Evolutionary conservation across 1,140 invertebrate species (phyloP).

Genomic region (Atta texana): DNA sequence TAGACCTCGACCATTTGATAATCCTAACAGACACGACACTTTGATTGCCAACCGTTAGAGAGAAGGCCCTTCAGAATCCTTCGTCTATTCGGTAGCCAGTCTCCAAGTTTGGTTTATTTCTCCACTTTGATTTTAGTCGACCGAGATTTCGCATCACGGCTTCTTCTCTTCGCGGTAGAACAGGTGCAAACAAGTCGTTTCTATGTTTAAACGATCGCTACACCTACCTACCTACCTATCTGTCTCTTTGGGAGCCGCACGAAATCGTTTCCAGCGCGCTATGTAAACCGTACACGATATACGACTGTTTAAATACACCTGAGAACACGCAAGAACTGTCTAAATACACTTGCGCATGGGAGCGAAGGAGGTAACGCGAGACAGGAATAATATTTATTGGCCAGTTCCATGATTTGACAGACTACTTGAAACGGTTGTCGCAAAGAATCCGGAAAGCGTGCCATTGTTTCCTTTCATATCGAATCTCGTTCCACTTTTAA

Average conservation of each 20-base stretch:
- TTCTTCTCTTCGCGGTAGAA: conserved; percentile 17
- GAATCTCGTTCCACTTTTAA: not conserved
- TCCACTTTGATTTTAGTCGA: conserved; percentile 9
- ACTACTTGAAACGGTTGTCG: not conserved
- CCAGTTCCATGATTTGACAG: conserved; percentile 38
- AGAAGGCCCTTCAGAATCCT: conserved; percentile 1
- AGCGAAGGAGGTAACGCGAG: conserved; percentile 15
- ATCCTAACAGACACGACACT: not conserved
- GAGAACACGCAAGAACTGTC: conserved; percentile 21
- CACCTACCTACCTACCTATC: conserved; percentile 17
- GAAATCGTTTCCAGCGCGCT: conserved; percentile 40
- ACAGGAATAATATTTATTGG: conserved; percentile 61
- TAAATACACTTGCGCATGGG: conserved; percentile 42
- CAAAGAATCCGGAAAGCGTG: not conserved
- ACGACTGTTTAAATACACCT: conserved; percentile 33
- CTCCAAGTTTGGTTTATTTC: not conserved
- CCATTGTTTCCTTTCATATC: not conserved
- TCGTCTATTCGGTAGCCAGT: not conserved
- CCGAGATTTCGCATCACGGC: not conserved
- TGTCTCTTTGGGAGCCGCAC: conserved; percentile 22
- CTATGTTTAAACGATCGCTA: conserved; percentile 32
- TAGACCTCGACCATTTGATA: not conserved
- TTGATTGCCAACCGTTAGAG: conserved; percentile 29
- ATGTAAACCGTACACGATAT: conserved; percentile 27
- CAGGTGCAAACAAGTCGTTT: conserved; percentile 49